These are phyloP conservation scores for Promerops cafer DNA, from an alignment of 2,113 vertebrate species.

Conservation along the genomic window DNA sequence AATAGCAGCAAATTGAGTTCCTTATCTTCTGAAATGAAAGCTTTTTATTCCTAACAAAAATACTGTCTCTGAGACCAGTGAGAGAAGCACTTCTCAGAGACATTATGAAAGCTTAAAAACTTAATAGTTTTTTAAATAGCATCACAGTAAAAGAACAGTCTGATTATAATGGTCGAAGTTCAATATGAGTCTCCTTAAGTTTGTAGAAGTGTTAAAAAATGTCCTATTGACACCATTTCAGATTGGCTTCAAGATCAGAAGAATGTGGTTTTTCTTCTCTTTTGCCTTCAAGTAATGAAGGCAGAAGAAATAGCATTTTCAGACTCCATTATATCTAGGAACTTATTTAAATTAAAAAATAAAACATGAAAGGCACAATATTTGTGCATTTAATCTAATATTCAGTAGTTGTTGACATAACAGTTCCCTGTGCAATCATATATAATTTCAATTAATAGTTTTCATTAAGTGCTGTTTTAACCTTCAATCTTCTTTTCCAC, in stretches of 20 bases:
- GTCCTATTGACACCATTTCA: neutral
- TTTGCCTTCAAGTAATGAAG: neutral
- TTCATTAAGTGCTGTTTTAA: neutral
- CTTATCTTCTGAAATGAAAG: neutral
- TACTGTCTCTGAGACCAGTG: neutral
- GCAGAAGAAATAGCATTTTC: neutral
- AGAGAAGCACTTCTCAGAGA: neutral
- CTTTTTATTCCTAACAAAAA: neutral
- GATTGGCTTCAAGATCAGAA: neutral
- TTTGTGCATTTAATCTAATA: neutral
- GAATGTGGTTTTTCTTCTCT: neutral
- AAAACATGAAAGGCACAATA: neutral
- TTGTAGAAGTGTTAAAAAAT: neutral
- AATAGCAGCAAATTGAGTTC: neutral
- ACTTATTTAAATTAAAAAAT: neutral
- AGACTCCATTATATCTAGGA: neutral
- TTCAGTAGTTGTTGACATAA: neutral
- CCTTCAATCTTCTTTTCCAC: neutral
- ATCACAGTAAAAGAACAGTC: neutral
- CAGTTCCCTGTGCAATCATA: neutral
- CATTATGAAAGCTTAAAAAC: neutral
- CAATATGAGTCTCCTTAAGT: neutral
- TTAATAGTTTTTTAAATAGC: neutral
- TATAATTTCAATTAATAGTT: constrained; percentile 11
- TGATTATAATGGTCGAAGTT: neutral